phyloP scores from a whole-genome alignment of 2,113 vertebrate species.

The Bufo gargarizans region DNA sequence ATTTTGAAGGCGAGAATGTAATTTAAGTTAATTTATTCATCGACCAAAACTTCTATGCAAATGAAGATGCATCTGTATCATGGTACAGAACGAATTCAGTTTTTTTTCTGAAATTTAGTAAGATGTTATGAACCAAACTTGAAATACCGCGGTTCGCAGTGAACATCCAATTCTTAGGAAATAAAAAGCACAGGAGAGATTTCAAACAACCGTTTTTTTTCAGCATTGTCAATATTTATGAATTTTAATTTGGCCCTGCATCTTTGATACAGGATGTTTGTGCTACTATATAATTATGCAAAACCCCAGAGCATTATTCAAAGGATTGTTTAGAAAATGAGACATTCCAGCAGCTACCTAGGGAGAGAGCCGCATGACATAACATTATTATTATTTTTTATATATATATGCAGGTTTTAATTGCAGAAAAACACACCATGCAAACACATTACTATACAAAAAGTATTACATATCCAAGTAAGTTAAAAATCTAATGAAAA shows the following conservation, averaged over 20 bases:
- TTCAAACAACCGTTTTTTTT: slow-evolving; percentile 45
- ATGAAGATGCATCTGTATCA: neutral
- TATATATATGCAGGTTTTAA: slow-evolving; percentile 52
- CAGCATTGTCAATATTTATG: slow-evolving; percentile 58
- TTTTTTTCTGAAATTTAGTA: neutral
- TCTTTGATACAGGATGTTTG: slow-evolving; percentile 59
- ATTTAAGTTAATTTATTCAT: slow-evolving; percentile 10
- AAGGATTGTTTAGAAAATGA: slow-evolving; percentile 58
- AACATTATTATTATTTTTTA: slow-evolving; percentile 53
- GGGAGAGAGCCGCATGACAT: slow-evolving; percentile 54
- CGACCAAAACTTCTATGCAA: neutral
- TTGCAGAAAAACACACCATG: slow-evolving; percentile 44
- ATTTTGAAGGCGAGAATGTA: neutral
- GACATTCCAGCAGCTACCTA: slow-evolving; percentile 56
- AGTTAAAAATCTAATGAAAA: neutral
- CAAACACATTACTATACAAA: slow-evolving; percentile 29
- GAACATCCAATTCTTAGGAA: slow-evolving; percentile 29
- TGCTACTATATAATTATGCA: slow-evolving; percentile 57
- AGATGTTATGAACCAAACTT: neutral
- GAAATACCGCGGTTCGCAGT: neutral
- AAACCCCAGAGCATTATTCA: slow-evolving; percentile 59
- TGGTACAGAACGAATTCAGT: neutral
- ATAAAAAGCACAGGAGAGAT: slow-evolving; percentile 36
- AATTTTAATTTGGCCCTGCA: slow-evolving; percentile 53
- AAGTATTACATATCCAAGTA: neutral